Conservation (phyloP, 2,113 vertebrate genomes). For the Crotalus tigris region DNA sequence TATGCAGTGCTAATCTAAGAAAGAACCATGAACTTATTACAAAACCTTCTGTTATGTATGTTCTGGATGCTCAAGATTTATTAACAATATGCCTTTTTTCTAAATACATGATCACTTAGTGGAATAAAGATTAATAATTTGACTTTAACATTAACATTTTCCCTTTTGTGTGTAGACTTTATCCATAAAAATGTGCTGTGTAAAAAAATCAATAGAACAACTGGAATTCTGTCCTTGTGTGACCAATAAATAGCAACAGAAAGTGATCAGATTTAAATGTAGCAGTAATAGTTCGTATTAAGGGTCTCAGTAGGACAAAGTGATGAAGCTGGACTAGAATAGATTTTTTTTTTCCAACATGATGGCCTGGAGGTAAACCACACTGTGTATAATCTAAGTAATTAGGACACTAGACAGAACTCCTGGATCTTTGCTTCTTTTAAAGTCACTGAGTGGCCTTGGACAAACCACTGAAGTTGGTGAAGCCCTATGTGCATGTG, state of each 20-base stretch:
- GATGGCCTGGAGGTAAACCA: neutral
- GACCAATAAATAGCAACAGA: neutral
- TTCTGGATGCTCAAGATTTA: neutral
- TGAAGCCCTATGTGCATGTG: neutral
- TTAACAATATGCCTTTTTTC: conserved; percentile 2
- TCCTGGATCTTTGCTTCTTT: neutral
- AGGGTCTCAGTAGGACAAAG: neutral
- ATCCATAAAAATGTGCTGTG: neutral
- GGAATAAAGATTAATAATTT: neutral
- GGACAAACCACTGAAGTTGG: neutral
- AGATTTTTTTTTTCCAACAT: neutral
- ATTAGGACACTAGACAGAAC: neutral
- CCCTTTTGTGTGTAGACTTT: neutral
- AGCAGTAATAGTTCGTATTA: neutral
- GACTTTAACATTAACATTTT: neutral
- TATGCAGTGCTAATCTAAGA: neutral
- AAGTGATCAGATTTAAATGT: neutral
- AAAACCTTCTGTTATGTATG: conserved; percentile 11
- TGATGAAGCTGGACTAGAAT: neutral
- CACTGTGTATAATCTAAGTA: neutral
- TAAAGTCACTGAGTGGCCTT: neutral
- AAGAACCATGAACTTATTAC: rapidly evolving
- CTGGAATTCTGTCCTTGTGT: neutral
- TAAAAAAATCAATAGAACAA: neutral
- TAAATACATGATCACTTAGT: neutral